Evolutionary conservation across 2,113 vertebrate species (phyloP).

Genomic region (Pelecanoides urinatrix): DNA sequence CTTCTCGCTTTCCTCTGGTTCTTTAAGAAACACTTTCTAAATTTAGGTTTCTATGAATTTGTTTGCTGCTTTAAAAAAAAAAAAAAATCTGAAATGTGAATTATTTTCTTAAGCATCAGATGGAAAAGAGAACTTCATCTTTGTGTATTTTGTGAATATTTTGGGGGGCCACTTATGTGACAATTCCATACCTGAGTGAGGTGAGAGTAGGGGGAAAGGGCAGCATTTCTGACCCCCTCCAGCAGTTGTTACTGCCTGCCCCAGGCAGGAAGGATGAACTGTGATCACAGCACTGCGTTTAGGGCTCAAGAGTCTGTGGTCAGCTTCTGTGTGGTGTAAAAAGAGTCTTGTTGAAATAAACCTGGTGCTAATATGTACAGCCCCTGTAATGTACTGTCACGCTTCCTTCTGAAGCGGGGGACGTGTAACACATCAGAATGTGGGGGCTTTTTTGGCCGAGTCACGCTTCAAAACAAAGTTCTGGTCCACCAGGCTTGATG

Average conservation of each 20-base stretch:
- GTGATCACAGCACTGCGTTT: neutral
- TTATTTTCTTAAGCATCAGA: conserved; percentile 45
- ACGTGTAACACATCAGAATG: neutral
- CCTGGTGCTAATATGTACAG: conserved; percentile 46
- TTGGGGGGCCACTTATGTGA: neutral
- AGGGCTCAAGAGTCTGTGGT: neutral
- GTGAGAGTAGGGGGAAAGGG: neutral
- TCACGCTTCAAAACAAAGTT: neutral
- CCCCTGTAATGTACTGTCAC: neutral
- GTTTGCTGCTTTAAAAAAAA: conserved; percentile 24
- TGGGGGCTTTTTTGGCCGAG: neutral
- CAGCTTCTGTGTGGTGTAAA: neutral
- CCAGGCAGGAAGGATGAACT: neutral
- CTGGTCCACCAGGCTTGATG: neutral
- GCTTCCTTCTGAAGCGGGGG: conserved; percentile 16
- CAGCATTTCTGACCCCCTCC: neutral
- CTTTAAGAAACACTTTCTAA: conserved; percentile 39
- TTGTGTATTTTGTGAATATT: neutral
- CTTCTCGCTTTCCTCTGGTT: conserved; percentile 46
- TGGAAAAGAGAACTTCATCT: conserved; percentile 22
- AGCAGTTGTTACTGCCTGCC: neutral
- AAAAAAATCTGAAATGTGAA: conserved; percentile 50
- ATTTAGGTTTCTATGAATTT: conserved; percentile 50
- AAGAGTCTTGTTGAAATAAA: neutral
- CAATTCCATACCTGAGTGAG: neutral